A percentile compares a stretch with the other conserved stretches of the same genome.
phyloP scores from a whole-genome alignment of 2,113 vertebrate species.

The Athene noctua region DNA sequence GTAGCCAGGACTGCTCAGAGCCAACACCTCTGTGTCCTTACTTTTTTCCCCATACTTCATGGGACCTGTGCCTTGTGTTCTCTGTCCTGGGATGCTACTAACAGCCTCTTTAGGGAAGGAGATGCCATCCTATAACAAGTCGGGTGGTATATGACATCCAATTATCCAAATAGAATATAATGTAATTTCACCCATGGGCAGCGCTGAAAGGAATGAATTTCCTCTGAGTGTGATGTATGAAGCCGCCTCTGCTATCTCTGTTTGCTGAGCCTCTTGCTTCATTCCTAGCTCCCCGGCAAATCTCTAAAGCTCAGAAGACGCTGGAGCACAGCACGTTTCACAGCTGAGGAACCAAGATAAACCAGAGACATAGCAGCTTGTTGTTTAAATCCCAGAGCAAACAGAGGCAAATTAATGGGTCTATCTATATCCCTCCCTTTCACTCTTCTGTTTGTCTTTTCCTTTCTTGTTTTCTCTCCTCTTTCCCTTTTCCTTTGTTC shows the following conservation, averaged over 20 bases:
- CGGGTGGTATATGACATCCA: conserved; percentile 57
- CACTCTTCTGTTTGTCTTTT: conserved; percentile 39
- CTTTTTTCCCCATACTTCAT: neutral
- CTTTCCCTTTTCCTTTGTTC: conserved; percentile 31
- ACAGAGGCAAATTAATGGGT: conserved; percentile 68
- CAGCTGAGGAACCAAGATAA: conserved; percentile 80
- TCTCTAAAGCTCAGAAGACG: conserved; percentile 65
- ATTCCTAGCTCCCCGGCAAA: conserved; percentile 55
- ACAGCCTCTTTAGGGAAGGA: neutral
- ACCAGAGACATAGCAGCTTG: conserved; percentile 35
- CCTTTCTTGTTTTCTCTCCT: conserved; percentile 19
- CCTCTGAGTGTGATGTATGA: conserved; percentile 62
- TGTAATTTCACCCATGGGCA: conserved; percentile 78
- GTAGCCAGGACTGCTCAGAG: neutral
- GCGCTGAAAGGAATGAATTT: conserved; percentile 66
- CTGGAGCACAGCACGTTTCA: conserved; percentile 44
- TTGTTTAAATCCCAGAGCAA: conserved; percentile 61
- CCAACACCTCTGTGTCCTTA: neutral
- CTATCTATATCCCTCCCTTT: conserved; percentile 38
- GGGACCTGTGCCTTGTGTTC: neutral
- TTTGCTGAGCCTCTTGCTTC: conserved; percentile 51
- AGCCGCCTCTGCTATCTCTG: conserved; percentile 54
- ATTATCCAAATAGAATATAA: conserved; percentile 72
- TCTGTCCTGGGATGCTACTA: neutral
- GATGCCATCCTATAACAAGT: conserved; percentile 22